phyloP scores from a whole-genome alignment of 2,888 invertebrate species.

The Microdon myrmicae region DNA sequence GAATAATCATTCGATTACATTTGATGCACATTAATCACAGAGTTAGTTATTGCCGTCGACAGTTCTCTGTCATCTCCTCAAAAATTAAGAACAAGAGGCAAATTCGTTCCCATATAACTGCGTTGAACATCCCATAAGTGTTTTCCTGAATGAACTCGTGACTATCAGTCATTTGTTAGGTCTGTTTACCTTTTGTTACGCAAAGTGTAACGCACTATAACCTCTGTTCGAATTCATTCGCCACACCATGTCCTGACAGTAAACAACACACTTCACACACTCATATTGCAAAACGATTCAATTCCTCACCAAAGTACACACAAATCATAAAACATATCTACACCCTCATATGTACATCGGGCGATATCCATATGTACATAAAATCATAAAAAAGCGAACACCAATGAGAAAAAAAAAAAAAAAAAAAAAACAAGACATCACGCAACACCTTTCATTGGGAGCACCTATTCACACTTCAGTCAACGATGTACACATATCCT shows the following conservation, averaged over 20 bases:
- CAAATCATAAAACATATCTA: slow-evolving; percentile 1
- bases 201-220: slow-evolving; percentile 14
- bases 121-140: slow-evolving; percentile 44
- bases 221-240: slow-evolving; percentile 28
- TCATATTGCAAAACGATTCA: slow-evolving; percentile 41
- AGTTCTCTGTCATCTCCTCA: too few species aligned
- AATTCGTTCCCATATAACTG: slow-evolving; percentile 36
- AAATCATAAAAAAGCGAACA: too few species aligned
- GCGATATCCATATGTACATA: too few species aligned
- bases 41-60: too few species aligned
- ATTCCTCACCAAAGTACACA: slow-evolving; percentile 19
- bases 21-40: too few species aligned
- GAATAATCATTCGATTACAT: too few species aligned
- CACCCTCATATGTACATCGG: background rate
- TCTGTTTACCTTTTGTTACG: slow-evolving; percentile 21
- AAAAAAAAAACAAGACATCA: slow-evolving; percentile 50
- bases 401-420: too few species aligned
- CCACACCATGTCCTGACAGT: slow-evolving; percentile 16
- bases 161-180: slow-evolving; percentile 48
- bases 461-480: slow-evolving; percentile 38
- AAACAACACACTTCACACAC: slow-evolving; percentile 37
- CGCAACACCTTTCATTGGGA: slow-evolving; percentile 34
- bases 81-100: too few species aligned
- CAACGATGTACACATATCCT: slow-evolving; percentile 8
- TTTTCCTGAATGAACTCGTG: slow-evolving; percentile 51